Conservation (phyloP, 1,140 invertebrate species). For the Calosoma granatense region DNA sequence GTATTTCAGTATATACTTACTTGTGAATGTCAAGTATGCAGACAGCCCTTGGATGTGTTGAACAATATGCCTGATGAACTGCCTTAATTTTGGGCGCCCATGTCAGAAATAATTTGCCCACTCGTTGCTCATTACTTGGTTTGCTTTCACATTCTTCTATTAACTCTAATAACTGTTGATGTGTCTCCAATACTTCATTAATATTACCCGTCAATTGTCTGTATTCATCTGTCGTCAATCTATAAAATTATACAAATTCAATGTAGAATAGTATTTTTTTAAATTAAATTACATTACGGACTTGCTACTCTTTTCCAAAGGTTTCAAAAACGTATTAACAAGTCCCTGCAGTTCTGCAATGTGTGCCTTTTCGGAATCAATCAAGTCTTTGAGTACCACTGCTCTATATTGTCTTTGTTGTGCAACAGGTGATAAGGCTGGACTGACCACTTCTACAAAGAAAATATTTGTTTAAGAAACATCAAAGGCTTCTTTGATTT, state of each 20-base stretch:
- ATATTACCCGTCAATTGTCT: conserved; percentile 79
- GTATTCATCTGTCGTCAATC: conserved; percentile 76
- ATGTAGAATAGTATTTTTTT: conserved; percentile 11
- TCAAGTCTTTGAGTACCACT: conserved; percentile 84
- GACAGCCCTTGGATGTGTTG: conserved; percentile 81
- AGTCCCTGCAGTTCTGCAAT: conserved; percentile 79
- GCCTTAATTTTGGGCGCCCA: conserved; percentile 77
- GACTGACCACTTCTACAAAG: conserved; percentile 37
- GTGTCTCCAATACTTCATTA: conserved; percentile 71
- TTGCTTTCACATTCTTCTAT: conserved; percentile 66
- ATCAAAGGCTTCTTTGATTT: neutral
- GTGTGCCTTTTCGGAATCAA: conserved; percentile 85
- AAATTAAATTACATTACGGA: conserved; percentile 43
- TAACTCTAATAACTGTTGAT: conserved; percentile 64
- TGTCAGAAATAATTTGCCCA: conserved; percentile 85
- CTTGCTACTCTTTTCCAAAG: conserved; percentile 75
- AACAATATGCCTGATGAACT: conserved; percentile 82
- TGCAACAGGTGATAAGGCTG: conserved; percentile 47
- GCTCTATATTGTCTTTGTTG: conserved; percentile 60
- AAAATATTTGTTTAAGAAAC: conserved; percentile 9
- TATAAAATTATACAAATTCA: conserved; percentile 35
- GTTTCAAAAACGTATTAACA: conserved; percentile 72
- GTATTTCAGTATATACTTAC: conserved; percentile 41
- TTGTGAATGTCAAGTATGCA: conserved; percentile 83
- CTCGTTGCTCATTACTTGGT: conserved; percentile 63